These are phyloP conservation scores for Tetramorium bicarinatum DNA, from an alignment of 2,888 invertebrate species.

Conservation along the genomic window DNA sequence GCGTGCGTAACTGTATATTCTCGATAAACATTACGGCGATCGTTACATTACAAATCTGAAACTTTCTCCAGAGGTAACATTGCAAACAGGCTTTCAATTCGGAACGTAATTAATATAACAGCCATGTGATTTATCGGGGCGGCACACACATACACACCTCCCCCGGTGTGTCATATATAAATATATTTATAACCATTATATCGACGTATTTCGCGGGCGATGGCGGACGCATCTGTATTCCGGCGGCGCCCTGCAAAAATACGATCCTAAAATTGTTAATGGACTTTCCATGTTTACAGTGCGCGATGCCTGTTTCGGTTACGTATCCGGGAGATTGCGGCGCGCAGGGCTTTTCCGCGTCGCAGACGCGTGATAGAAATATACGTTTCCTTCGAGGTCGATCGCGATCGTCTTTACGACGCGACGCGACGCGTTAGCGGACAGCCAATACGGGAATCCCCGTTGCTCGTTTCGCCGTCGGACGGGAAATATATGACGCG, in stretches of 20 bases:
- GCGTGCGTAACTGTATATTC: conserved; percentile 48
- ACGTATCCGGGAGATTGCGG: neutral
- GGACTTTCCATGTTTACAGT: conserved; percentile 81
- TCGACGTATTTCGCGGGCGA: conserved; percentile 69
- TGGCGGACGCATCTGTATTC: conserved; percentile 71
- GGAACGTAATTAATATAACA: conserved; percentile 57
- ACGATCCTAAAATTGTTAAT: conserved; percentile 81
- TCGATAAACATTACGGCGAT: conserved; percentile 31
- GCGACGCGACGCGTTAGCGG: conserved; percentile 27
- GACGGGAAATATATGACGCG: conserved; percentile 54
- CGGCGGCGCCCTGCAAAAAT: conserved; percentile 61
- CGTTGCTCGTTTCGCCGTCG: conserved; percentile 40
- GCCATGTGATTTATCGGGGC: conserved; percentile 48
- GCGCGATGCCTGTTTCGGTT: conserved; percentile 55
- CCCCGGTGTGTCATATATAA: conserved; percentile 49
- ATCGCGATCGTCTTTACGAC: conserved; percentile 37
- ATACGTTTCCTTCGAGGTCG: conserved; percentile 29
- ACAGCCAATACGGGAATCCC: conserved; percentile 19
- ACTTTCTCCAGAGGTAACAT: conserved; percentile 50
- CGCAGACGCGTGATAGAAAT: conserved; percentile 36
- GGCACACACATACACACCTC: too few relatives aligned
- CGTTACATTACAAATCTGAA: conserved; percentile 46
- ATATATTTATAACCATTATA: conserved; percentile 62
- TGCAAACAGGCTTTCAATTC: conserved; percentile 54
- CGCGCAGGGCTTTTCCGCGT: conserved; percentile 25